Base-by-base conservation (phyloP, 2,888 invertebrate species). In the Dasysyrphus albostriatus region DNA sequence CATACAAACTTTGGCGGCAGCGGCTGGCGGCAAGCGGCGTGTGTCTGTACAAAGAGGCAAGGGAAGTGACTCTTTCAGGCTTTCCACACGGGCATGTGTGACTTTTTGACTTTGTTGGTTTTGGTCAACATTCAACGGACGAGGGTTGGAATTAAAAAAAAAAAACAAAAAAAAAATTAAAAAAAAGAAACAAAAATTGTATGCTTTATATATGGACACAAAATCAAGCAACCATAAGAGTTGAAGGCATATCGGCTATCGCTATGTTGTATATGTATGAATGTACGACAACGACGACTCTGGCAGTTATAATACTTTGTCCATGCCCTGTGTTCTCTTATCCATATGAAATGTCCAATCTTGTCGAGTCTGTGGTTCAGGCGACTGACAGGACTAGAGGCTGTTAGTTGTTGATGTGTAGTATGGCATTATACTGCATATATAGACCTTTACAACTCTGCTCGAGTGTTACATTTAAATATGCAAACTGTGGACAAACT, bases 401-500 rank as follows among this genome's bases (percentile, higher is more conserved):
- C 44, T 65, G 76, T 73, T 24, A 3, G 39, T 59, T 59, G 44
- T 32, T 44, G 44, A 12, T 44, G 16, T 16, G 49, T 63, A 59
- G 74, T 69, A 59, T 34, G 47, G 63, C 74, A 67, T 19, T 19
- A 54, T 10, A 3, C 2, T 54, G n/a, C n/a, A n/a, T n/a, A 39
- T 37, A 32, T 51, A 69, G 54, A 69, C 69, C 69, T 39, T 54
- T 49, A 37, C 67, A 67, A 67, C 34, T 69, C 54, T 54, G 54
- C 78, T 79, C 67, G 87, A 83, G 87, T 87, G 87, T 87, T 83
- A 87, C 78, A 87, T 87, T 87, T 87, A 83, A 87, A 87, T 87
- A 87, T 87, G 87, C 87, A 87, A 87, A 87, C 83, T 87, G 83
- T 83, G 79, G 87, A 87, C 87, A 87, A 87, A 87, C 87, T 87